Percentiles rank a stretch among this genome's conserved stretches.
These are phyloP conservation scores for Polymixis flavicincta DNA, from an alignment of 2,888 invertebrate genomes.

Conservation along the genomic window DNA sequence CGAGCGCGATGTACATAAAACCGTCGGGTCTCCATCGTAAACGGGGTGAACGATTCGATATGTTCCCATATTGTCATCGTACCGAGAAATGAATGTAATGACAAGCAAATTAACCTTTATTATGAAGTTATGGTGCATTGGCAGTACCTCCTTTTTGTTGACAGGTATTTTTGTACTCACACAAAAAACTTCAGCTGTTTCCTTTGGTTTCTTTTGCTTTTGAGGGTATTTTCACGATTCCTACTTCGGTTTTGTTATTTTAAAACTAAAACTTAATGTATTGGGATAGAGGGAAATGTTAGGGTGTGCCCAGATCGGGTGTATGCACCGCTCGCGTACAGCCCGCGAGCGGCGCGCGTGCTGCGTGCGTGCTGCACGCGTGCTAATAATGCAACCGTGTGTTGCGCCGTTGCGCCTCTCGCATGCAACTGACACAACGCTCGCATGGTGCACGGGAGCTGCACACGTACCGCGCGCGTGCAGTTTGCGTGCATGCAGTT, in stretches of 20 bases:
- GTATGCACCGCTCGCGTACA: too few relatives aligned
- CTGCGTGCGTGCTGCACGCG: too few relatives aligned
- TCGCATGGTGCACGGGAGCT: too few relatives aligned
- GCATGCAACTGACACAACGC: too few relatives aligned
- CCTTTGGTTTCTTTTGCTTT: not conserved
- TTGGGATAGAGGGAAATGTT: not conserved
- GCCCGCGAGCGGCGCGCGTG: too few relatives aligned
- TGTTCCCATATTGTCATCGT: constrained; percentile 79
- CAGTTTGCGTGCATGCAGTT: too few relatives aligned
- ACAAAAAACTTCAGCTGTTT: not conserved
- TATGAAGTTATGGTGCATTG: constrained; percentile 64
- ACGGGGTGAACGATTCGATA: constrained; percentile 85
- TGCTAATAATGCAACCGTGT: too few relatives aligned
- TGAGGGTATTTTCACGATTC: not conserved
- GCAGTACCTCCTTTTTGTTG: constrained; percentile 19
- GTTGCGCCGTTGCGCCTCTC: too few relatives aligned
- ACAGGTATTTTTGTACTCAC: constrained; percentile 50
- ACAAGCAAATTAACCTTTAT: constrained; percentile 84
- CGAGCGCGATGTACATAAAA: constrained; percentile 77
- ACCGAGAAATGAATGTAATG: constrained; percentile 79
- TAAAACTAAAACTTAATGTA: not conserved
- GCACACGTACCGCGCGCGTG: too few relatives aligned
- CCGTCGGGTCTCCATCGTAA: constrained; percentile 77
- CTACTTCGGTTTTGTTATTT: not conserved
- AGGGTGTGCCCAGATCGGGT: too few relatives aligned